Conservation (phyloP, 2,888 invertebrate genomes). For the Apotomis capreana region DNA sequence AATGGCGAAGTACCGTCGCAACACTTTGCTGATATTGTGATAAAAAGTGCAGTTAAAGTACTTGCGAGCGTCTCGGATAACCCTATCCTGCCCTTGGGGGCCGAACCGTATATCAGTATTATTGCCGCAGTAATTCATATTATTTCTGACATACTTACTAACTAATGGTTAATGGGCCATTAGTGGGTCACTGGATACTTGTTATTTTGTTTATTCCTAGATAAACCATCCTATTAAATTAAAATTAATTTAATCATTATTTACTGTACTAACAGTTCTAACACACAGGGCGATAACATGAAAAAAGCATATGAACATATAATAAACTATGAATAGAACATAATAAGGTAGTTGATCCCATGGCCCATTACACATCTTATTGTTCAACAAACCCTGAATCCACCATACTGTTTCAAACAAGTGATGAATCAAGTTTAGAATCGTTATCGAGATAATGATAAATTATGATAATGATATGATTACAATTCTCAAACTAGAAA, state of each 20-base stretch:
- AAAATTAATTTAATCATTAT: background rate
- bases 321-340: background rate
- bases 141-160: constrained; percentile 54
- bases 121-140: constrained; percentile 50
- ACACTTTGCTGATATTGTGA: background rate
- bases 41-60: background rate
- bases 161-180: constrained; percentile 53
- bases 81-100: constrained; percentile 55
- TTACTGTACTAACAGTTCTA: background rate
- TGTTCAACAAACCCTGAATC: background rate
- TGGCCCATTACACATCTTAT: background rate
- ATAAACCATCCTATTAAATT: constrained; percentile 1
- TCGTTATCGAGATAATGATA: background rate
- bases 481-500: constrained; percentile 5
- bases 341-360: too few relatives aligned
- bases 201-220: constrained; percentile 10
- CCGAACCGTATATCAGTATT: constrained; percentile 49
- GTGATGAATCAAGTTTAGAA: constrained; percentile 1
- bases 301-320: background rate
- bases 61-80: constrained; percentile 54
- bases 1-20: too few relatives aligned
- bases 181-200: constrained; percentile 46
- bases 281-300: background rate
- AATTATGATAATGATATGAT: constrained; percentile 9
- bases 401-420: background rate